A percentile compares a stretch with the other conserved stretches of the same genome.
Evolutionary conservation across 2,113 vertebrate species (phyloP).

Genomic region (Procavia capensis): DNA sequence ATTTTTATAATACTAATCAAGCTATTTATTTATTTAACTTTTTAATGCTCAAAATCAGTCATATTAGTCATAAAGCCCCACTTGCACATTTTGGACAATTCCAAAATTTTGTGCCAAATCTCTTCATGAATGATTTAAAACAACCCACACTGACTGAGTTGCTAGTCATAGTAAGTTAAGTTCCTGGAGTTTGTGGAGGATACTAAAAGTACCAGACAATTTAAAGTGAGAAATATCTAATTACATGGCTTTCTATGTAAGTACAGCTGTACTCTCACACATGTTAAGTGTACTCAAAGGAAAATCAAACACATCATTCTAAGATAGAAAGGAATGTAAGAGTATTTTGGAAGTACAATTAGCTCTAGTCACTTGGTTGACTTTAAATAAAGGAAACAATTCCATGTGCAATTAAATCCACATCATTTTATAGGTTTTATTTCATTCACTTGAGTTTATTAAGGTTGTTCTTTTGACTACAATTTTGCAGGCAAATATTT

Average conservation of each 20-base stretch:
- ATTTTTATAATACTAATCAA: slow-evolving; percentile 37
- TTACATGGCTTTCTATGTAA: not conserved
- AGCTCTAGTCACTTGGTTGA: not conserved
- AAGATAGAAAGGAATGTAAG: not conserved
- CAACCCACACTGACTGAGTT: not conserved
- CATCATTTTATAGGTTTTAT: not conserved
- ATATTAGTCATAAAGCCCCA: not conserved
- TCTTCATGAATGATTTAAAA: not conserved
- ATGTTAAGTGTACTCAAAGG: not conserved
- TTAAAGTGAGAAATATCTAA: not conserved
- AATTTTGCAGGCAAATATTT: not conserved
- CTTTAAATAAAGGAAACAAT: not conserved
- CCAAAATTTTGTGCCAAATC: not conserved
- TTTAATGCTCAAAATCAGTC: not conserved
- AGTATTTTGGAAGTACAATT: not conserved
- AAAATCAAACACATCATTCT: not conserved
- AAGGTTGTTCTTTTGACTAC: not conserved
- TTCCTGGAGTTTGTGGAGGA: not conserved
- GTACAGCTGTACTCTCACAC: not conserved
- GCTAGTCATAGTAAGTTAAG: not conserved
- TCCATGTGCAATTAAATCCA: not conserved
- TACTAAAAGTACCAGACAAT: not conserved
- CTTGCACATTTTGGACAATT: not conserved
- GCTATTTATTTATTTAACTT: not conserved
- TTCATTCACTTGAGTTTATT: slow-evolving; percentile 3